Evolutionary conservation across 2,888 invertebrate genomes (phyloP), one percentile per base, ranked within the genome.

Genomic region (Zele albiditarsus): DNA sequence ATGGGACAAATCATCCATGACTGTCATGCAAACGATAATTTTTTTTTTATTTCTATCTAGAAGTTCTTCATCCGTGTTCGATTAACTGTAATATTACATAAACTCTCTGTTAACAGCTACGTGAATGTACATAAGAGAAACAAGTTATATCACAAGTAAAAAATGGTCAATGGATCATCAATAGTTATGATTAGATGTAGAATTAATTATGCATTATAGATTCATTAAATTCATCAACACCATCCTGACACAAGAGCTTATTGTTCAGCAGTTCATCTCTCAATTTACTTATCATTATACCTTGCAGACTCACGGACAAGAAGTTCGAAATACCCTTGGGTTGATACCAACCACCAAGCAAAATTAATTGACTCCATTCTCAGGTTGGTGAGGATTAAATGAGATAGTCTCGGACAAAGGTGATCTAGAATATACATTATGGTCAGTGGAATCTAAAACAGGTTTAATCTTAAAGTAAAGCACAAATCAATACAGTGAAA

Each of bases 341-440:
- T 60, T 25, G 28, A 20, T 53, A 53, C 1, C 1, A 60, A 60
- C 60, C 25, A 27, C 16, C 28, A 28, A 60, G 60, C 10, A n/a
- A 60, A 60, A 60, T 60, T 60, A 60, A 60, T 60, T 60, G 60
- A 27, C 27, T 28, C 57, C 23, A 60, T 60, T n/a, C 60, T 60
- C 25, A 14, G 28, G 60, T 28, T 10, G 60, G 6, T 60, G 60
- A 28, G 28, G 28, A 60, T 60, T 27, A 60, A 60, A 60, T 60
- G 60, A 60, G 60, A 60, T 53, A 60, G 60, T 28, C 28, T 12
- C 4, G 60, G 28, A 28, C 16, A 5, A 28, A 28, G 57, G 20
- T 20, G 57, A 27, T 23, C 5, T n/a, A 53, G 23, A 4, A 53
- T 53, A 2, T 20, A 23, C n/a, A 23, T 23, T 53, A 23, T 20